phyloP scores from a whole-genome alignment of 1,140 invertebrate species.

The Drosophila nigrodunni region DNA sequence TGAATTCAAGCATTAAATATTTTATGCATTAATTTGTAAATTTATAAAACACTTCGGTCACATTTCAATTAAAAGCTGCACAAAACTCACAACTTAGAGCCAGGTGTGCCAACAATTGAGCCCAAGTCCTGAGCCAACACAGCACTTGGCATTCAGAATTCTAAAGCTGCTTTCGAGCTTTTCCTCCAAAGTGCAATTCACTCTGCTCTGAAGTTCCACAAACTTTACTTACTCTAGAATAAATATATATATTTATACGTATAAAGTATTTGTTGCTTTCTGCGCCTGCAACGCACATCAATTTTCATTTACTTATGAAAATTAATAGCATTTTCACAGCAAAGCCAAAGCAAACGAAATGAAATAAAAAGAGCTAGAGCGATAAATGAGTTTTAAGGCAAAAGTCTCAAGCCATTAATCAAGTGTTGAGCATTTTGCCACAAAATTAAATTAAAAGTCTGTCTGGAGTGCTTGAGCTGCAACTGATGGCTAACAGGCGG shows the following conservation, averaged over 20 bases:
- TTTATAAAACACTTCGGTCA: not conserved
- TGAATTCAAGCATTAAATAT: not conserved
- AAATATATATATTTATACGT: not conserved
- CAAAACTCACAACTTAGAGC: not conserved
- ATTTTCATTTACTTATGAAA: conserved; percentile 54
- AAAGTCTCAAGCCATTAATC: conserved; percentile 27
- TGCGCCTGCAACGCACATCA: conserved; percentile 23
- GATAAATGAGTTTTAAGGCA: conserved; percentile 6
- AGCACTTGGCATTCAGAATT: not conserved
- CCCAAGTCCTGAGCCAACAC: conserved; percentile 12
- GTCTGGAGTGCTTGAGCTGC: conserved; percentile 10
- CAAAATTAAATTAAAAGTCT: conserved; percentile 40
- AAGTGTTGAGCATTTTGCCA: conserved; percentile 18
- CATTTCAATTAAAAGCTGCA: conserved; percentile 17
- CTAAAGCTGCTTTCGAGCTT: conserved; percentile 3
- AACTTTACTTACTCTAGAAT: conserved; percentile 9
- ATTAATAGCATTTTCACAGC: conserved; percentile 47
- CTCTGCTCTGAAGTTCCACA: conserved; percentile 3
- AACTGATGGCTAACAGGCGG: conserved; percentile 24
- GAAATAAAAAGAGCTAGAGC: conserved; percentile 6
- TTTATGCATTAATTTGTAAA: not conserved
- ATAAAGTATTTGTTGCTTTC: not conserved
- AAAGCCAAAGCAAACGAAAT: not conserved
- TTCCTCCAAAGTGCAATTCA: conserved; percentile 13
- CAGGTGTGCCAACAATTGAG: conserved; percentile 2